These are phyloP conservation scores for Epicampocera succincta DNA, from an alignment of 2,888 invertebrate species.

Conservation along the genomic window DNA sequence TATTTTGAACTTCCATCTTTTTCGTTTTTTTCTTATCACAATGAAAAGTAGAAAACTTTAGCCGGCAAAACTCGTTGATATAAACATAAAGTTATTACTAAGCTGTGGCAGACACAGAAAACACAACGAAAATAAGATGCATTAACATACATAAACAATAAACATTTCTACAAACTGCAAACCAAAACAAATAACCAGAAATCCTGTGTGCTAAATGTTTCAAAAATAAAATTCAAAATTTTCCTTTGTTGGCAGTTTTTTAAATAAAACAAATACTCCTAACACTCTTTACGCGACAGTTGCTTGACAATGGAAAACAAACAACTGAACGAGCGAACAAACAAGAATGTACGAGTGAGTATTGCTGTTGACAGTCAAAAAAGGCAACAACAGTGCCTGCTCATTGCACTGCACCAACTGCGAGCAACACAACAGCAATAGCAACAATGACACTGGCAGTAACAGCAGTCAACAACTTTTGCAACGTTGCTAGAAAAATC, in stretches of 20 bases:
- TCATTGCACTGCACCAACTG: constrained; percentile 35
- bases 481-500: constrained; percentile 44
- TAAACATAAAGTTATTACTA: constrained; percentile 49
- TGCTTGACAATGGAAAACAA: constrained; percentile 59
- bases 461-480: constrained; percentile 51
- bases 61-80: constrained; percentile 26
- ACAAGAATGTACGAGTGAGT: constrained; percentile 56
- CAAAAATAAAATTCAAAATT: constrained; percentile 29
- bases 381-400: constrained; percentile 40
- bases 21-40: constrained; percentile 20
- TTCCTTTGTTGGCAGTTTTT: constrained; percentile 58
- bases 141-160: constrained; percentile 7
- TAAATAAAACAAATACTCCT: constrained; percentile 51
- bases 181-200: constrained; percentile 54
- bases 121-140: constrained; percentile 13
- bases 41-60: constrained; percentile 29
- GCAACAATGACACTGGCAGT: constrained; percentile 1
- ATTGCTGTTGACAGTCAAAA: constrained; percentile 69
- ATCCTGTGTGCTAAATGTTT: constrained; percentile 53
- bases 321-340: constrained; percentile 30
- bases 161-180: constrained; percentile 28
- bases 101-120: constrained; percentile 45
- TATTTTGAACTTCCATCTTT: constrained; percentile 35
- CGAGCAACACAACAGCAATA: constrained; percentile 17
- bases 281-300: constrained; percentile 68